These are phyloP conservation scores for Fregetta grallaria DNA, from an alignment of 2,113 vertebrate species.

Conservation along the genomic window DNA sequence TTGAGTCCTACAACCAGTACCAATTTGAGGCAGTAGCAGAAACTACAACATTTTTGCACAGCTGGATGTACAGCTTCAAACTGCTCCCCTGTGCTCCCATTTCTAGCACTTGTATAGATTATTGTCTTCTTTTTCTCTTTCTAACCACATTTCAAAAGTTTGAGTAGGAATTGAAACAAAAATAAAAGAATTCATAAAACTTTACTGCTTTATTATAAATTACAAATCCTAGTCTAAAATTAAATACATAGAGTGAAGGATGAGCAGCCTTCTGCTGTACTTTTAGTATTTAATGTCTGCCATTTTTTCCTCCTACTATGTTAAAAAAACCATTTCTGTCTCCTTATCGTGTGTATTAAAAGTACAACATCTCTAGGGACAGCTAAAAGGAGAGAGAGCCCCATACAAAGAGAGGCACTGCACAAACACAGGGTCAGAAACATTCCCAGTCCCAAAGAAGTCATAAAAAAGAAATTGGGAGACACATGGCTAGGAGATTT, in stretches of 20 bases:
- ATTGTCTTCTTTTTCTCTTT: background rate
- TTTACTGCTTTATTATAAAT: background rate
- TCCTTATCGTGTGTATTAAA: background rate
- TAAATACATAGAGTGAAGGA: background rate
- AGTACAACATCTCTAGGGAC: background rate
- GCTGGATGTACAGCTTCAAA: background rate
- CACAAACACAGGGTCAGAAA: background rate
- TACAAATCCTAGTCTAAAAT: background rate
- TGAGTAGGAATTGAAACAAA: constrained; percentile 17
- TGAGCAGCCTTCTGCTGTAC: background rate
- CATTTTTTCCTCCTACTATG: background rate
- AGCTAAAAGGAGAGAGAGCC: background rate
- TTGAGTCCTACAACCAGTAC: background rate
- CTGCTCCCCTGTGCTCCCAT: background rate
- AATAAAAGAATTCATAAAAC: background rate
- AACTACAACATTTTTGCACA: background rate
- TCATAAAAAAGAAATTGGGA: background rate
- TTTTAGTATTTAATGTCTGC: background rate
- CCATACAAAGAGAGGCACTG: background rate
- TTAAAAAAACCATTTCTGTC: background rate
- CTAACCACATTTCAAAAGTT: background rate
- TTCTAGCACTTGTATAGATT: background rate
- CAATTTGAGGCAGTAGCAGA: background rate
- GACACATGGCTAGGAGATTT: background rate
- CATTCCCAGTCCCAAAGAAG: background rate